Evolutionary conservation across 1,140 invertebrate genomes (phyloP).

Genomic region (Drosophila equinoxialis): DNA sequence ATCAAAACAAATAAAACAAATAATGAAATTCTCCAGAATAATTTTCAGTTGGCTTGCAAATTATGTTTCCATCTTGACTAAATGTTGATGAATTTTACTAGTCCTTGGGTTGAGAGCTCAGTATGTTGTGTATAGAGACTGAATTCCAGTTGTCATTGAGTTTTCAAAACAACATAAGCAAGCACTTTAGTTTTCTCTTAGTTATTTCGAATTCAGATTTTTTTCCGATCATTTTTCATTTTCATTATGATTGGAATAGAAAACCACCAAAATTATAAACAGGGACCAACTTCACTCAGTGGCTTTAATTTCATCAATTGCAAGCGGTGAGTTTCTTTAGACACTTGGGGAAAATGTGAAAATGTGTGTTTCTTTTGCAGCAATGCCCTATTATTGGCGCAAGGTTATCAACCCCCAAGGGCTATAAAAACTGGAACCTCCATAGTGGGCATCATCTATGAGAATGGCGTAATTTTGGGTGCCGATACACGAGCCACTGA

Average conservation of each 20-base stretch:
- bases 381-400: conserved; percentile 90
- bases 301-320: conserved; percentile 94
- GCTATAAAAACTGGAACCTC: conserved; percentile 99
- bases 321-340: conserved; percentile 86
- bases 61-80: no score
- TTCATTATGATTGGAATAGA: background rate
- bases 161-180: background rate
- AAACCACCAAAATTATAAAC: background rate
- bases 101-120: no score
- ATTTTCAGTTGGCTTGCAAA: no score
- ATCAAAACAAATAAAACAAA: background rate
- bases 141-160: background rate
- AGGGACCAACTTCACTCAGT: background rate
- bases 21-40: background rate
- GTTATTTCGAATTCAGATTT: background rate
- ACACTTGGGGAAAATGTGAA: background rate
- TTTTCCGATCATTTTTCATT: background rate
- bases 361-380: conserved; percentile 84
- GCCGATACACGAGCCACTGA: conserved; percentile 98
- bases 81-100: no score
- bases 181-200: background rate
- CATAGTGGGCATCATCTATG: conserved; percentile 95
- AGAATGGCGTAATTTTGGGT: conserved; percentile 98
- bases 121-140: no score
- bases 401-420: conserved; percentile 94